phyloP scores from a whole-genome alignment of 2,888 invertebrate genomes.

The Idaea straminata region DNA sequence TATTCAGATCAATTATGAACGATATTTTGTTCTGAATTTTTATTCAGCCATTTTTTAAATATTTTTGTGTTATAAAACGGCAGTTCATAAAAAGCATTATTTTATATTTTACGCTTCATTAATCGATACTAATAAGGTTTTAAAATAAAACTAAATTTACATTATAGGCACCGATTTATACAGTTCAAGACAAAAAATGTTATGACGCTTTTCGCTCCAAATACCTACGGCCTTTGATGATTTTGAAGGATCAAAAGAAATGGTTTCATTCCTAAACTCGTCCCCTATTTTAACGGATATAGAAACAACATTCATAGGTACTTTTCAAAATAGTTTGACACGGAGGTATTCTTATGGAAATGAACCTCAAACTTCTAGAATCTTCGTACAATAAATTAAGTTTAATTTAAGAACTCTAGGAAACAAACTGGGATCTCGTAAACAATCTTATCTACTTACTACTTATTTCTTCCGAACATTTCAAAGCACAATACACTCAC shows the following conservation, averaged over 20 bases:
- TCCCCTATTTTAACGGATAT: too few species aligned
- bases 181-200: too few species aligned
- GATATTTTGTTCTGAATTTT: not conserved
- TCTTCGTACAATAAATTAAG: not conserved
- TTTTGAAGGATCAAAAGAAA: too few species aligned
- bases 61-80: not conserved
- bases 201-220: too few species aligned
- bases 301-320: too few species aligned
- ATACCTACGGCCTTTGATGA: too few species aligned
- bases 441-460: constrained; percentile 1
- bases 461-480: not conserved
- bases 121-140: too few species aligned
- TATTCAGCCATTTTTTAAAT: not conserved
- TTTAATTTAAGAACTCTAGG: not conserved
- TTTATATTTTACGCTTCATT: too few species aligned
- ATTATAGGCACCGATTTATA: too few species aligned
- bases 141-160: too few species aligned
- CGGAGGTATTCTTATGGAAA: not conserved
- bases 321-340: not conserved
- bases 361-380: not conserved
- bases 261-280: too few species aligned
- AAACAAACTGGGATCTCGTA: not conserved
- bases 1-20: not conserved
- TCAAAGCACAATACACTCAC: not conserved
- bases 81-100: too few species aligned